Percentiles rank a stretch among this genome's conserved stretches.
These are phyloP conservation scores for Baccha elongata DNA, from an alignment of 2,888 invertebrate genomes.

Conservation along the genomic window DNA sequence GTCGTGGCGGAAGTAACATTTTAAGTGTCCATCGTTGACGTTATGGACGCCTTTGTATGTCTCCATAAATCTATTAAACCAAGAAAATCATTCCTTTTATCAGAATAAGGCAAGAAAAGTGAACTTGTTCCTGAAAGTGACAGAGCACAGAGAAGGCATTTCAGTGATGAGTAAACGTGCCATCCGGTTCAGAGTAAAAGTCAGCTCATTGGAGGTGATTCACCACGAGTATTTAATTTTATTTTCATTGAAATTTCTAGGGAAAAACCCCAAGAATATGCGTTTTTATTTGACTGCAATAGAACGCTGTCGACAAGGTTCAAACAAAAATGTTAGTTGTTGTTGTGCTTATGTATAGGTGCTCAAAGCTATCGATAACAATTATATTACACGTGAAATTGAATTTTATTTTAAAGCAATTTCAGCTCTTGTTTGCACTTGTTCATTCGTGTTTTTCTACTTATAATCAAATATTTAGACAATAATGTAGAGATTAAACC, in stretches of 20 bases:
- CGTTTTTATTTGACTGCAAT: background rate
- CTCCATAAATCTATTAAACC: constrained; percentile 31
- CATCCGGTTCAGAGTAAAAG: constrained; percentile 30
- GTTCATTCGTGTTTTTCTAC: constrained; percentile 12
- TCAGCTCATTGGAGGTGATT: constrained; percentile 31
- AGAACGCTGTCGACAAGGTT: background rate
- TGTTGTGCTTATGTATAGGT: background rate
- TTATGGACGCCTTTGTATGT: constrained; percentile 45
- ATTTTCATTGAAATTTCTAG: constrained; percentile 33
- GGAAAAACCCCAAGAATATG: constrained; percentile 20
- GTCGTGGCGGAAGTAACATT: constrained; percentile 39
- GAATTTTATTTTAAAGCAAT: constrained; percentile 8
- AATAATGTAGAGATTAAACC: constrained; percentile 43
- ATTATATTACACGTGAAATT: too few species aligned
- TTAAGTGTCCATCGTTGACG: background rate
- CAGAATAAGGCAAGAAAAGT: constrained; percentile 21
- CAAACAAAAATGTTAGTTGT: background rate
- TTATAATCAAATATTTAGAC: constrained; percentile 54
- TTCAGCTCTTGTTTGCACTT: constrained; percentile 38
- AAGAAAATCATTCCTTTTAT: constrained; percentile 27
- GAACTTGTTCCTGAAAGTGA: constrained; percentile 43
- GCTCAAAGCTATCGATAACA: background rate
- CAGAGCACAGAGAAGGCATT: constrained; percentile 11
- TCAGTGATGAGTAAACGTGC: constrained; percentile 21
- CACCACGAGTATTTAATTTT: constrained; percentile 7